Evolutionary conservation across 2,888 invertebrate genomes (phyloP).

Genomic region (Sinelater perroti): DNA sequence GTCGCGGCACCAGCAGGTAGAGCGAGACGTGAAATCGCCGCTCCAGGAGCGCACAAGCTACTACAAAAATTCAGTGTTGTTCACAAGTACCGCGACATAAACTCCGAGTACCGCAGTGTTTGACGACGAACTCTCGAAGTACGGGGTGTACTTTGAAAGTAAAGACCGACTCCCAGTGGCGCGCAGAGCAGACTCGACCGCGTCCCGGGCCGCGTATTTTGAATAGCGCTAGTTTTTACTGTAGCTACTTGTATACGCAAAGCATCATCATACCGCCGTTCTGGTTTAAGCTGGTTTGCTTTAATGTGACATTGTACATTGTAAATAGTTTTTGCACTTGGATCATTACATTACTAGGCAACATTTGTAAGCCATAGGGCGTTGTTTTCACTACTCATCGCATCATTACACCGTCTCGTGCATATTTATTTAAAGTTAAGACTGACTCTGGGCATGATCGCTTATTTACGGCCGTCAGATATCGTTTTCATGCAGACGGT

Average conservation of each 20-base stretch:
- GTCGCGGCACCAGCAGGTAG: conserved; percentile 78
- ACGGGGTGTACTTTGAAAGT: conserved; percentile 4
- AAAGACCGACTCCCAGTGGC: neutral
- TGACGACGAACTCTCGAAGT: neutral
- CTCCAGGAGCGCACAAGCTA: conserved; percentile 83
- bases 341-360: conserved; percentile 9
- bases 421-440: conserved; percentile 34
- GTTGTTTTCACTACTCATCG: neutral
- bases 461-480: conserved; percentile 19
- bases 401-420: conserved; percentile 3
- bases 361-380: neutral
- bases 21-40: conserved; percentile 86
- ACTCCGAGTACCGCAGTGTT: conserved; percentile 28
- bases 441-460: conserved; percentile 34
- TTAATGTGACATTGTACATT: conserved; percentile 19
- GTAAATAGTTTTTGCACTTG: conserved; percentile 28
- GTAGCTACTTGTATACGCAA: conserved; percentile 30
- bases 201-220: conserved; percentile 16
- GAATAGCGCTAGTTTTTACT: conserved; percentile 26
- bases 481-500: conserved; percentile 19
- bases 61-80: conserved; percentile 90
- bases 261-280: conserved; percentile 19
- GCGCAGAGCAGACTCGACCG: conserved; percentile 11
- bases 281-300: conserved; percentile 16
- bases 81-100: conserved; percentile 87